Base-by-base conservation (phyloP, 2,888 invertebrate genomes). In the Ctenicera cuprea region DNA sequence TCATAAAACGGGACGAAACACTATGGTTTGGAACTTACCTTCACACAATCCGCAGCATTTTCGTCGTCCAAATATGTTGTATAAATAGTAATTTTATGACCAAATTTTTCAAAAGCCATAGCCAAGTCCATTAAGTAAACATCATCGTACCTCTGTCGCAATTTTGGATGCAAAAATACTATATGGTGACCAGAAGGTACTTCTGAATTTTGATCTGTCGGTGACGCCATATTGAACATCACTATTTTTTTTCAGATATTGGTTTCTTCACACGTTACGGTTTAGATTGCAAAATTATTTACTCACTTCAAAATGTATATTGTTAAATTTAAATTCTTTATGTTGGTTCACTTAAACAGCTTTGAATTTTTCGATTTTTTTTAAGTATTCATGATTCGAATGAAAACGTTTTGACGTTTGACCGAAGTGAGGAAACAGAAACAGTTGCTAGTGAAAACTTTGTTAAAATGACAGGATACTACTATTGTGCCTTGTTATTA, bases 71-170 rank as follows among this genome's bases (percentile, higher is more conserved):
- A 80, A 37, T 81, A 78, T 0, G 84, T 79, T 0, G 86, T 84
- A 30, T 82, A 75, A 12, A 86, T 74, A 0, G 85, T 83, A 7
- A 86, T 83, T 71, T 82, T 81, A 69, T 83, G 83, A 30, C 85
- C 85, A 30, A 81, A 74, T 45, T 82, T 79, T 57, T 82, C 78
- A 22, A 84, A 77, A 20, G 84, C 84, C 38, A 78, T 71, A 1
- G 83, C 85, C 26, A 85, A 61, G 70, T 85, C 85, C 14, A 85
- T 66, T 2, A 86, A 77, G 70, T 85, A 86, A 37, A 83, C 76
- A 71, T 86, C 86, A 38, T 83, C 80, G 59, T 80, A 77, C 65
- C 81, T 79, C 65, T 81, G 84, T 4, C 79, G 75, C 26, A 86
- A 74, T 79, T 82, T 83, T 67, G 84, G 81, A 67, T 85, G 86